A percentile compares a stretch with the other conserved stretches of the same genome.
These are phyloP conservation scores for Deroplatys truncata DNA, from an alignment of 2,888 invertebrate species.

Conservation along the genomic window DNA sequence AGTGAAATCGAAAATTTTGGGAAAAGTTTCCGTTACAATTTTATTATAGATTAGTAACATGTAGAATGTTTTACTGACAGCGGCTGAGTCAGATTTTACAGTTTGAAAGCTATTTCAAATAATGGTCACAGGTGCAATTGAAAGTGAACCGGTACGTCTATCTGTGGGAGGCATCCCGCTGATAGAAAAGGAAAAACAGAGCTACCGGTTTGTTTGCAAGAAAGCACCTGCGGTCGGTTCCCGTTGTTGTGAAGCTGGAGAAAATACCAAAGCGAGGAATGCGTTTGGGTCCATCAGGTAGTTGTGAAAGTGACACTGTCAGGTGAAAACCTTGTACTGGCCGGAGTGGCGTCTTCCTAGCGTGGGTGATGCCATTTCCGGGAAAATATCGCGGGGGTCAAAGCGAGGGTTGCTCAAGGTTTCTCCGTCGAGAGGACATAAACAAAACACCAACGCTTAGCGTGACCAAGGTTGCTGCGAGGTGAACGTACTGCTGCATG, in stretches of 20 bases:
- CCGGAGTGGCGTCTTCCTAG: neutral
- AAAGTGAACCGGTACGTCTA: neutral
- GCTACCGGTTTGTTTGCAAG: neutral
- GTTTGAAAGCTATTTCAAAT: no score
- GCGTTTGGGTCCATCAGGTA: neutral
- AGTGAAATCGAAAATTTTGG: no score
- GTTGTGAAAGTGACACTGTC: neutral
- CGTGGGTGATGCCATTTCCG: neutral
- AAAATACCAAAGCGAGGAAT: neutral
- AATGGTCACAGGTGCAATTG: neutral
- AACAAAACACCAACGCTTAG: neutral
- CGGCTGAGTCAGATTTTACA: no score
- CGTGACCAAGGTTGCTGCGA: neutral
- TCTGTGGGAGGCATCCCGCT: neutral
- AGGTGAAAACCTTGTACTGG: neutral
- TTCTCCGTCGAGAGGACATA: neutral
- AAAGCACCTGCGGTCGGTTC: neutral
- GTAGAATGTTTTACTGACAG: no score
- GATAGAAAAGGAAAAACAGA: neutral
- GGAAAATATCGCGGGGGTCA: neutral
- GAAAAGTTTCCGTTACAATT: no score
- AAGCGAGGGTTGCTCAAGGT: neutral
- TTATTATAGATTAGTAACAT: no score
- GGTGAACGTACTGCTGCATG: neutral
- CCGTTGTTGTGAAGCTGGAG: neutral